Conservation (phyloP, 1,140 invertebrate species). For the Hylyphantes graminicola region DNA sequence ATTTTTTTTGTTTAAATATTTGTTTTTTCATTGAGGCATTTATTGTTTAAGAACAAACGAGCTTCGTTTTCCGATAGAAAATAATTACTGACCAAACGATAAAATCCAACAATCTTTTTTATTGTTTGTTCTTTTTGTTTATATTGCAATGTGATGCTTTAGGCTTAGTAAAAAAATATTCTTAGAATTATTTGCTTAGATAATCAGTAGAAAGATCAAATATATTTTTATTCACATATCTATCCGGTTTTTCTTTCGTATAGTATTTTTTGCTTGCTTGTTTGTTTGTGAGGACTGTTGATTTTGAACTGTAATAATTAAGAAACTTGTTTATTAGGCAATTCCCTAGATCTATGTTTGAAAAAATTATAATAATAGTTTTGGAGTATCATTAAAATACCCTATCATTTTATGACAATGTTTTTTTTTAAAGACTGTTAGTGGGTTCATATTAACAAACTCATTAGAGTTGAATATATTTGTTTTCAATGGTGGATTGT, state of each 20-base stretch:
- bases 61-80: slow-evolving; percentile 23
- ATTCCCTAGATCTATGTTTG: too few relatives aligned
- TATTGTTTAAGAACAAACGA: slow-evolving; percentile 33
- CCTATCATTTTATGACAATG: background rate
- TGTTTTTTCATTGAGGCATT: background rate
- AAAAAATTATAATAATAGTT: background rate
- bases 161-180: background rate
- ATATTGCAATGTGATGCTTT: background rate
- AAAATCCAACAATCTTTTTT: slow-evolving; percentile 8
- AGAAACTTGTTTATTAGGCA: background rate
- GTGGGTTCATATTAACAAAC: background rate
- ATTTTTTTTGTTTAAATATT: slow-evolving; percentile 1
- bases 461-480: background rate
- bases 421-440: background rate
- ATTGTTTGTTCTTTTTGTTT: background rate
- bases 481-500: too few relatives aligned
- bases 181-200: slow-evolving; percentile 5
- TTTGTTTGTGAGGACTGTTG: background rate
- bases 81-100: slow-evolving; percentile 42
- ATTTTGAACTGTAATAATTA: background rate
- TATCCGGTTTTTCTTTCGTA: background rate
- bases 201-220: background rate
- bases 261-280: background rate
- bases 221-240: background rate
- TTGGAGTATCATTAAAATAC: background rate